Base-by-base conservation (phyloP, 2,797 vertebrate genomes). In the Cynopterus sphinx region DNA sequence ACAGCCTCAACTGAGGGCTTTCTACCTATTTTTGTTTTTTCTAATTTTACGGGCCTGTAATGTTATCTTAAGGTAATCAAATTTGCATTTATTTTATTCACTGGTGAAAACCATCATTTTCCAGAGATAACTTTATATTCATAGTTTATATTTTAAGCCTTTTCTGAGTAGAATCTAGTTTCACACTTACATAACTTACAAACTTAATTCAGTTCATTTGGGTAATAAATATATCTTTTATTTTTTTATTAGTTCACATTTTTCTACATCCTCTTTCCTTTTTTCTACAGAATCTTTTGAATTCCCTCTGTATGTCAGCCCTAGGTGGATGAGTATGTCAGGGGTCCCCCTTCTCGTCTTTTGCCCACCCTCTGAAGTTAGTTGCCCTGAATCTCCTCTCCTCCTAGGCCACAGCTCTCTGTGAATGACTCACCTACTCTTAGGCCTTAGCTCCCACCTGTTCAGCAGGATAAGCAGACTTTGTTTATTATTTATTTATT, bases 1-100 rank as follows among this genome's bases (percentile, higher is more conserved):
- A 39, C 2, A 15, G 51, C 79, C 74, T 82, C 74, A n/a, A 55
- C 53, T 22, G 21, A 55, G 19, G 53, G 53, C 53, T 55, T 55
- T 55, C 39, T 7, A 9, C 36, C 41, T 39, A 4, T n/a, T 63
- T 93, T 65, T 51, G 1, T 53, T 36, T 59, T 59, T 63, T 33
- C 87, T 55, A n/a, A 53, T 94, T 94, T 87, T 79, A 57, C 87
- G 92, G 61, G 13, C 53, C 46, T 87, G 16, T 74, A 22, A 24
- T 8, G 21, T 78, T 78, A 86, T 77, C 79, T 82, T 77, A 93
- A 90, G 70, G 24, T 67, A 51, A 71, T 0, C 92, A 70, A 74
- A 55, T 79, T 92, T 73, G 57, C 68, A 68, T 67, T 74, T 91
- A 31, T 71, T 88, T 83, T 55, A 67, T 93, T 93, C 75, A 53